Percentiles rank a stretch among this genome's conserved stretches.
These are phyloP conservation scores for Nixonia krombeini DNA, from an alignment of 1,140 invertebrate genomes.

Conservation along the genomic window DNA sequence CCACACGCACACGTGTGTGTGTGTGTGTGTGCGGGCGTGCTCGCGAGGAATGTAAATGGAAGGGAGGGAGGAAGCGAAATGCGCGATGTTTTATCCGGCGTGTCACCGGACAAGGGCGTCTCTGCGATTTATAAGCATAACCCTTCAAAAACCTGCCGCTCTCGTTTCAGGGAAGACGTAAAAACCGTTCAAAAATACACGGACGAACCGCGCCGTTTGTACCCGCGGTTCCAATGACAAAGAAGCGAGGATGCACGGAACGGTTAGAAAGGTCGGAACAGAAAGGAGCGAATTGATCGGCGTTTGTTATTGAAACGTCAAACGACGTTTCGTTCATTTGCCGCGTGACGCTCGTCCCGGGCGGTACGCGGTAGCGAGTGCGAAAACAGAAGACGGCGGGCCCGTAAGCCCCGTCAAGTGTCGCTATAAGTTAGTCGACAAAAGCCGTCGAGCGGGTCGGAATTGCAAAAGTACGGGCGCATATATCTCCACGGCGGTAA, in stretches of 20 bases:
- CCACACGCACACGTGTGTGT: no score
- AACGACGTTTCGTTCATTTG: not conserved
- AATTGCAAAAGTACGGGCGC: not conserved
- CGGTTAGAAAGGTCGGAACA: no score
- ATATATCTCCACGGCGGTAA: conserved; percentile 1
- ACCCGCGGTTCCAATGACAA: not conserved
- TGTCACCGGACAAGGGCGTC: not conserved
- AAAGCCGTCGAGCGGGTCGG: not conserved
- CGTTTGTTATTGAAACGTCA: not conserved
- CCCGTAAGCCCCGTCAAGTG: not conserved
- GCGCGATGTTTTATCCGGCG: not conserved
- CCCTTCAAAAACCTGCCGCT: not conserved
- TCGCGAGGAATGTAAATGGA: not conserved
- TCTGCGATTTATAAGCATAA: not conserved
- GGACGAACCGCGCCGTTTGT: not conserved
- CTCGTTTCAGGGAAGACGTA: not conserved
- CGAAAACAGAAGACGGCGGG: not conserved
- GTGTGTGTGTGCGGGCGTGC: not conserved
- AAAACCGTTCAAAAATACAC: not conserved
- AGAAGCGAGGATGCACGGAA: not conserved
- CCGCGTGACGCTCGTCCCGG: no score
- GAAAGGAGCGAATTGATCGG: no score
- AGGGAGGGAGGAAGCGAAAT: not conserved
- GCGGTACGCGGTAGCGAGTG: no score
- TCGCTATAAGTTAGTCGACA: conserved; percentile 1